phyloP scores from a whole-genome alignment of 2,797 vertebrate species.

The Smutsia gigantea region DNA sequence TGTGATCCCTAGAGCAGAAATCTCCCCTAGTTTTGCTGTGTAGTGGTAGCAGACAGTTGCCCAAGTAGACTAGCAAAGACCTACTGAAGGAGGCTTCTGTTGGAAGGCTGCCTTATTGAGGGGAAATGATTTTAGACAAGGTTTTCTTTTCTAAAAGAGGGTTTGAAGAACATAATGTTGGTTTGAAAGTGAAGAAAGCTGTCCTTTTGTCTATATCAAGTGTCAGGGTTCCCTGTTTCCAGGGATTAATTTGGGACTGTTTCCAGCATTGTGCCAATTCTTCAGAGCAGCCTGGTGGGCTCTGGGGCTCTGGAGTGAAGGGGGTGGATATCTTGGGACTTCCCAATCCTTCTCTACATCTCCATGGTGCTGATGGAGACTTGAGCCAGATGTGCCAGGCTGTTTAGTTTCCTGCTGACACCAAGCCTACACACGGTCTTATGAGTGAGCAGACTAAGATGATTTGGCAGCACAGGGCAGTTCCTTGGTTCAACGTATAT shows the following conservation, averaged over 20 bases:
- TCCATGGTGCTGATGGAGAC: not conserved
- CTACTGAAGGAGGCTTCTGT: not conserved
- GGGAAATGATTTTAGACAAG: not conserved
- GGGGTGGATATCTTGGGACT: not conserved
- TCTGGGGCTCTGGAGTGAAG: not conserved
- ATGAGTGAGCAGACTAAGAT: not conserved
- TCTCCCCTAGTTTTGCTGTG: not conserved
- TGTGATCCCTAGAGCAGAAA: not conserved
- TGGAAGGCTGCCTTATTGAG: not conserved
- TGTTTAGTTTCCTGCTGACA: not conserved
- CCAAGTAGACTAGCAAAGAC: not conserved
- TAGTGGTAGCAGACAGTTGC: not conserved
- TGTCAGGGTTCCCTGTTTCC: not conserved
- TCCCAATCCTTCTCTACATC: not conserved
- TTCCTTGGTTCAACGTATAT: not conserved
- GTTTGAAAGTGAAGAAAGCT: not conserved
- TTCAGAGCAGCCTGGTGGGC: not conserved
- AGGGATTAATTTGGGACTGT: not conserved
- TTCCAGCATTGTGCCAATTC: not conserved
- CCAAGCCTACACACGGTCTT: not conserved
- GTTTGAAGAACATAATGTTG: slow-evolving; percentile 4
- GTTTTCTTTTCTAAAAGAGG: not conserved
- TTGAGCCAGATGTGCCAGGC: not conserved
- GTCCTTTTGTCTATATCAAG: not conserved
- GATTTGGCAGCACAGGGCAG: not conserved